phyloP scores from a whole-genome alignment of 2,888 invertebrate genomes.

The Bhutanitis thaidina region DNA sequence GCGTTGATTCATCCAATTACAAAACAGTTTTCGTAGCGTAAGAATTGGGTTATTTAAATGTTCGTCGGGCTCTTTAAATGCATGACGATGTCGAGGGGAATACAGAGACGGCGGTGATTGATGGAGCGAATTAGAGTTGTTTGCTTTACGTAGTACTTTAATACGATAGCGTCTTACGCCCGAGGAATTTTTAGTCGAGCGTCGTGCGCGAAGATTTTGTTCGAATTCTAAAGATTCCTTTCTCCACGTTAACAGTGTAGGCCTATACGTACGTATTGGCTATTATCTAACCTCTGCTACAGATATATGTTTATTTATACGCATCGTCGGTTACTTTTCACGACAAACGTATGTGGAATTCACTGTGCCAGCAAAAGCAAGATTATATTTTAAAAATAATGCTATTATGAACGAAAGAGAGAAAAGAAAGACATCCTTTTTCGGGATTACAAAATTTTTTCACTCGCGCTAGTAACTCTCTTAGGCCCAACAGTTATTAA shows the following conservation, averaged over 20 bases:
- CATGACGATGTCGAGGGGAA: slow-evolving; percentile 9
- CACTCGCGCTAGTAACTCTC: too few relatives aligned
- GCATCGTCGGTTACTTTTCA: too few relatives aligned
- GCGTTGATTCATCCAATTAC: slow-evolving; percentile 18
- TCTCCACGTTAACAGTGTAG: background rate
- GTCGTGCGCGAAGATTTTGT: slow-evolving; percentile 3
- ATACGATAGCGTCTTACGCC: slow-evolving; percentile 11
- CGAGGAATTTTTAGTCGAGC: slow-evolving; percentile 10
- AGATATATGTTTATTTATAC: too few relatives aligned
- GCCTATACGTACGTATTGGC: too few relatives aligned
- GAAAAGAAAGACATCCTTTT: too few relatives aligned
- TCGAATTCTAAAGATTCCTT: background rate
- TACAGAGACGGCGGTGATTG: slow-evolving; percentile 13
- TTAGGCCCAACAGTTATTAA: too few relatives aligned
- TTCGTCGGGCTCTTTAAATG: slow-evolving; percentile 16
- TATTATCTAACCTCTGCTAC: too few relatives aligned
- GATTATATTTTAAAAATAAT: too few relatives aligned
- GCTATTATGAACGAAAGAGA: too few relatives aligned
- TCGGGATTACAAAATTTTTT: too few relatives aligned
- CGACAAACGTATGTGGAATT: too few relatives aligned
- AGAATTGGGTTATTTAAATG: slow-evolving; percentile 20
- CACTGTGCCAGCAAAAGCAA: too few relatives aligned
- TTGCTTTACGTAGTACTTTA: slow-evolving; percentile 1
- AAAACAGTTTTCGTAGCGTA: slow-evolving; percentile 17
- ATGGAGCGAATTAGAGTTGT: slow-evolving; percentile 13